phyloP scores from a whole-genome alignment of 2,113 vertebrate species.

The Etia nguti region DNA sequence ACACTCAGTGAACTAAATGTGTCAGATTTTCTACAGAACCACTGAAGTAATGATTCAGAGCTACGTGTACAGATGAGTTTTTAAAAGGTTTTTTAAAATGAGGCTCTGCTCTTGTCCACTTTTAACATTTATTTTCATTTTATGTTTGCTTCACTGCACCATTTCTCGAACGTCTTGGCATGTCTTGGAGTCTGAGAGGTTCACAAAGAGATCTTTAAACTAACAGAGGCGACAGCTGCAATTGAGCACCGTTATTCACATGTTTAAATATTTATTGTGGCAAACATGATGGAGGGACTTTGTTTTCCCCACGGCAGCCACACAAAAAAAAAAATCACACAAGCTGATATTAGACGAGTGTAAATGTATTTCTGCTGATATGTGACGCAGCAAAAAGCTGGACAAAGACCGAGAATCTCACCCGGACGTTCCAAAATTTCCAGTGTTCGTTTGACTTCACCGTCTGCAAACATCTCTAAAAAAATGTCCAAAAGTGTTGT shows the following conservation, averaged over 20 bases:
- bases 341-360: neutral
- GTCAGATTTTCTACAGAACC: neutral
- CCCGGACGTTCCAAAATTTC: neutral
- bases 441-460: neutral
- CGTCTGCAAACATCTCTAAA: neutral
- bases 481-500: neutral
- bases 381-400: neutral
- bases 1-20: neutral
- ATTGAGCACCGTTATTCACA: neutral
- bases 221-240: neutral
- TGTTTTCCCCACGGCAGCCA: neutral
- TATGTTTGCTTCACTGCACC: neutral
- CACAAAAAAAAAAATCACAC: neutral
- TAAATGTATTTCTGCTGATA: neutral
- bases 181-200: neutral
- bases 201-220: neutral
- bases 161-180: neutral
- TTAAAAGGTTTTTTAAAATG: neutral
- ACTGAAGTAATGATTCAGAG: neutral
- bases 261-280: neutral
- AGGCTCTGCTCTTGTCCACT: neutral
- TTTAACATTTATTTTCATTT: neutral
- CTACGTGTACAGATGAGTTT: neutral
- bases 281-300: neutral
- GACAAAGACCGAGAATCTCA: fast-evolving